Base-by-base conservation (phyloP, 1,140 invertebrate species). In the Pogonus chalceus region DNA sequence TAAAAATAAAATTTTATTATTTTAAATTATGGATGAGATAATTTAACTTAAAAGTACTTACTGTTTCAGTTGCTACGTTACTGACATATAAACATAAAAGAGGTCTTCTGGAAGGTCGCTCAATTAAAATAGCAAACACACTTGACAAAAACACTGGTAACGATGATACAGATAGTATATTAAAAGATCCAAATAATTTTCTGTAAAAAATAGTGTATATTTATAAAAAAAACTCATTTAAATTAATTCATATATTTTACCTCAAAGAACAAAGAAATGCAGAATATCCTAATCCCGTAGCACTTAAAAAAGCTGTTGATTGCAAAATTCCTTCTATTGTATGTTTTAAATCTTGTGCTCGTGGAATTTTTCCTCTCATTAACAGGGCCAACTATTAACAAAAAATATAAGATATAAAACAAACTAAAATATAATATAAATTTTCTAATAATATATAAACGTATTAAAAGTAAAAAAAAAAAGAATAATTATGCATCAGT, bases 51-150 rank as follows among this genome's bases (percentile, higher is more conserved):
- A n/a, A n/a, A n/a, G n/a, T n/a, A 43, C 37, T 43, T 18, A 43
- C 63, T 3, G 85, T 84, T 75, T 90, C 88, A 16, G 84, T 83
- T 21, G 87, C 87, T 72, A 90, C 79, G 74, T 90, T 92, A 39
- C 84, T 82, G 48, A 90, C 83, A 70, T 92, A 91, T 12, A 90
- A 70, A 59, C 82, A 80, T 2, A 92, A 68, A 3, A 89, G 65
- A 9, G 78, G 75, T 57, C 87, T 74, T 53, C 88, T 78, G 18
- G 79, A 82, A 56, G 81, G 80, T 60, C 85, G 76, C 69, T 92
- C 88, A 39, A 90, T 74, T 20, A 87, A 57, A 65, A 91, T 88
- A 43, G 86, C 82, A 57, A 80, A 70, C 31, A 84, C 74, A 65
- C 82, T 83, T 4, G 83, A 82, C 18, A 85, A 62, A 65, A 87